A percentile compares a stretch with the other conserved stretches of the same genome.
These are phyloP conservation scores for Dreissena rostriformis DNA, from an alignment of 1,140 invertebrate species.

Conservation along the genomic window DNA sequence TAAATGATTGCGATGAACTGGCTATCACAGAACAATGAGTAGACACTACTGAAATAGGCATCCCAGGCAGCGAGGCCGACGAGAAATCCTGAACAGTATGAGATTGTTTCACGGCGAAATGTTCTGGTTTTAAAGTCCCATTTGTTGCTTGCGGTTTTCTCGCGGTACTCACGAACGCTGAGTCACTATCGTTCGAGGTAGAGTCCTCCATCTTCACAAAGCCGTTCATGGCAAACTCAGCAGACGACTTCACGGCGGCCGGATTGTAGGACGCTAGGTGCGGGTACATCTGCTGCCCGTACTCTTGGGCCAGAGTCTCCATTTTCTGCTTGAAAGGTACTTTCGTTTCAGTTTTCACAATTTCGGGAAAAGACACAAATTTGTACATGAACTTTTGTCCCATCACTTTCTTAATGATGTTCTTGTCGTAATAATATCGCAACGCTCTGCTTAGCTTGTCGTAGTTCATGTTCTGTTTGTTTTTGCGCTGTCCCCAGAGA, in stretches of 20 bases:
- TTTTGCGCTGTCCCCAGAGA: constrained; percentile 98
- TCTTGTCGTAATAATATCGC: constrained; percentile 99
- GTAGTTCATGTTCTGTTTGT: constrained; percentile 99
- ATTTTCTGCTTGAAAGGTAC: constrained; percentile 83
- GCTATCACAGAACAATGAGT: too few relatives aligned
- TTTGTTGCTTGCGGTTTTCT: too few relatives aligned
- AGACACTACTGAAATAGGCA: too few relatives aligned
- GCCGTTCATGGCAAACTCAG: constrained; percentile 54
- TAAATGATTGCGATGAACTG: too few relatives aligned
- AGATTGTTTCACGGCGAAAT: too few relatives aligned
- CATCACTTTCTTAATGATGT: constrained; percentile 96
- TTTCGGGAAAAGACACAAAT: constrained; percentile 90
- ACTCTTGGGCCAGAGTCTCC: constrained; percentile 81
- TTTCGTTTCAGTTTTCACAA: constrained; percentile 84
- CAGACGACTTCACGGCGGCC: constrained; percentile 69
- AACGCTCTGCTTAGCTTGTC: constrained; percentile 97
- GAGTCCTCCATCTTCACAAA: constrained; percentile 43
- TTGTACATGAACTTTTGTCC: constrained; percentile 99
- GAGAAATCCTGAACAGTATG: too few relatives aligned
- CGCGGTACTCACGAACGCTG: too few relatives aligned
- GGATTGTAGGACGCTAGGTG: constrained; percentile 75
- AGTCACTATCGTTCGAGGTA: neutral
- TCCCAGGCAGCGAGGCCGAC: too few relatives aligned
- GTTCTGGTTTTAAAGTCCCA: too few relatives aligned
- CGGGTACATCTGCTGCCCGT: constrained; percentile 72